Base-by-base conservation (phyloP, 2,113 vertebrate species). In the Lophius piscatorius region DNA sequence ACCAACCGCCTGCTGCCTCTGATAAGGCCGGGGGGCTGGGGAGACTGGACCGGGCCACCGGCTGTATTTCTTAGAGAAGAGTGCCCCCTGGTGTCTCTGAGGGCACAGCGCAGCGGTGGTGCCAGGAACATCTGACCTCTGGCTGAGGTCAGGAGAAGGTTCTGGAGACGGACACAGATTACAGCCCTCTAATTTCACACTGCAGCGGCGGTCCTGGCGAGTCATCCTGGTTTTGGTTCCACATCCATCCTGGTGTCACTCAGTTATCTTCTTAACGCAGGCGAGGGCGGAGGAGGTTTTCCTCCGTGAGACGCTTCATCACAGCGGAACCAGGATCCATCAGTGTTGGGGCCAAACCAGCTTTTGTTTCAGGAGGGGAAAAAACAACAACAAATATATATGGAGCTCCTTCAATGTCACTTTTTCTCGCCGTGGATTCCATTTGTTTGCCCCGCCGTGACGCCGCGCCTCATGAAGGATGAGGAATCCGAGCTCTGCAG, bases 11-110 rank as follows among this genome's bases (percentile, higher is more conserved):
- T 88, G 88, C 58, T 80, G 6, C 52, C 70, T 46, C 59, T 62
- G 90, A 91, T 90, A 89, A 88, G 83, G 57, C 33, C 65, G 44
- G 21, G 33, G 42, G 78, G 70, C 73, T 44, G 34, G 57, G 50
- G 56, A 66, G 26, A 41, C 26, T 16, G 48, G 65, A 69, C 45
- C 26, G 13, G 6, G 10, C 69, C 66, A 58, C 24, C 39, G 57
- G 34, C 1, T n/a, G 44, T 29, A 76, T 81, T 81, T 49, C 31
- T 59, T 68, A 62, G 82, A 16, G 42, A 88, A 84, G 24, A 85
- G 59, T 73, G 84, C 85, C 85, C 82, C 80, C 87, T 84, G 61
- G 70, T 88, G 89, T 9, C 16, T 17, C 14, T n/a, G 20, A 34
- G 16, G 58, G 24, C 6, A 3, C 54, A 42, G 57, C 56, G 44